Evolutionary conservation across 2,113 vertebrate species (phyloP), one percentile per base, ranked within the genome.

Genomic region (Mustela lutreola): DNA sequence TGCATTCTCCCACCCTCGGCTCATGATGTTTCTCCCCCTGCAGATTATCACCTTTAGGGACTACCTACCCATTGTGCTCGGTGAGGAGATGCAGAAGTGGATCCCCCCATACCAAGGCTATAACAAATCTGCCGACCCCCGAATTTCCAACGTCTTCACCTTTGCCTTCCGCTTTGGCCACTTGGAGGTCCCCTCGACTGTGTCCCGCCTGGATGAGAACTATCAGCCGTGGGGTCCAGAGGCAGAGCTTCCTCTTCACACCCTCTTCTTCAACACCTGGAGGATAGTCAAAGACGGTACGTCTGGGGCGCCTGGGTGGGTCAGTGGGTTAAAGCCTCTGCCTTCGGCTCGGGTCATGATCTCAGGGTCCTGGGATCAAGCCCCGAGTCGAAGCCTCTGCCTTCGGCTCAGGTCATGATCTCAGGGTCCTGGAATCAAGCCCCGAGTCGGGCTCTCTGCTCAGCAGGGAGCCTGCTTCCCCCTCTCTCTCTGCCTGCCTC

Each of bases 81-180:
- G 26, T 9, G 88, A 97, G 0, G 97, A 97, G 12, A 97, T 98
- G 75, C 56, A 86, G 9, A 98, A 53, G 11, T 75, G 96, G 71
- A 98, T 99, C 1, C 99, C 98, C 0, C 97, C 6, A 3, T 99
- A 99, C 97, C 97, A 95, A 0, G 98, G 99, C 80, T 99, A 99
- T 92, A 75, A 98, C 73, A 67, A 98, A 2, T 98, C 97, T 2
- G 97, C 99, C 5, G 98, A 99, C 97, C 99, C 99, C 19, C 98
- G 98, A 71, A 98, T 99, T 93, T 33, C 99, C 89, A 99, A 99
- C 2, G 99, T 99, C 76, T 99, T 99, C 87, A 99, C 99, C 4
- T 99, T 99, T 2, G 99, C 99, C 22, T 99, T 99, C 92, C 99
- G 99, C 85, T 99, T 99, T 28, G 99, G 99, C 80, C 99, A 99